Conservation (phyloP, 2,113 vertebrate species). For the Geococcyx californianus region DNA sequence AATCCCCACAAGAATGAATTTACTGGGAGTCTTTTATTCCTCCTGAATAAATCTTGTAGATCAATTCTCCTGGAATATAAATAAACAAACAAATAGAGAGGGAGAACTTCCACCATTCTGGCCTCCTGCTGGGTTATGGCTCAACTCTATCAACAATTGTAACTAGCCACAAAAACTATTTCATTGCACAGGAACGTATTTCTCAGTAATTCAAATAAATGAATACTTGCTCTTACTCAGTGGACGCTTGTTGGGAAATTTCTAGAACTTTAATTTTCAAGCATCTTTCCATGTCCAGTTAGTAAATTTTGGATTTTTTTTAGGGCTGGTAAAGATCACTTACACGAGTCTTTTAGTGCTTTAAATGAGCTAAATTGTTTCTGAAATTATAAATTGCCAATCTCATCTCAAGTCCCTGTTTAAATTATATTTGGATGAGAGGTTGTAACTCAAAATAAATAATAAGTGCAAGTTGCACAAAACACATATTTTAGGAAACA, state of each 20-base stretch:
- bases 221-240: constrained; percentile 36
- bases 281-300: constrained; percentile 1
- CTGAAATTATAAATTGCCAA: constrained; percentile 14
- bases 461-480: constrained; percentile 13
- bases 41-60: constrained; percentile 48
- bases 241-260: constrained; percentile 3
- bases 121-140: constrained; percentile 41
- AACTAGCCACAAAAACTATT: constrained; percentile 41
- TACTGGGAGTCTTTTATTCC: constrained; percentile 45
- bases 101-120: neutral
- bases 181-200: constrained; percentile 40
- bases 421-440: neutral
- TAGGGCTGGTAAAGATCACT: constrained; percentile 17
- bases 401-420: constrained; percentile 22
- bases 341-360: neutral
- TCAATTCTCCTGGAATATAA: constrained; percentile 50
- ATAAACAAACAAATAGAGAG: constrained; percentile 66
- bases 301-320: neutral
- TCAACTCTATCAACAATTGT: constrained; percentile 39
- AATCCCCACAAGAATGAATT: constrained; percentile 10
- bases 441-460: constrained; percentile 26
- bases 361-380: constrained; percentile 25
- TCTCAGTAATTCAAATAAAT: constrained; percentile 58
- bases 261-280: constrained; percentile 53
- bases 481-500: constrained; percentile 13